These are phyloP conservation scores for Eupithecia tripunctaria DNA, from an alignment of 2,888 invertebrate species.

Conservation along the genomic window DNA sequence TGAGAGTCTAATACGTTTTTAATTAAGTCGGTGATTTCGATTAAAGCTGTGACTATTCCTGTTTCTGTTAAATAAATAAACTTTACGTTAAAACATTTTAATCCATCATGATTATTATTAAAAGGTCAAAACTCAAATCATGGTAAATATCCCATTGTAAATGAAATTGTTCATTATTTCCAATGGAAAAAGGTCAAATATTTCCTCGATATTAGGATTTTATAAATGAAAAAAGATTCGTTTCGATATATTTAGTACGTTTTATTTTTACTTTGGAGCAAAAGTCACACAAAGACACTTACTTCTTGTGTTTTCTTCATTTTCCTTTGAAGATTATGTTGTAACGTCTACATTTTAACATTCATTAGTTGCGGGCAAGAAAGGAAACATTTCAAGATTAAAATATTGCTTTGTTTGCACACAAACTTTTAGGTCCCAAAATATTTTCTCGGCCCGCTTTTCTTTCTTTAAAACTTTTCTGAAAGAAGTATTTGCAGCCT, in stretches of 20 bases:
- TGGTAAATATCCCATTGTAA: too few relatives aligned
- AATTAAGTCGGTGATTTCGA: background rate
- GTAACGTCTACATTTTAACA: background rate
- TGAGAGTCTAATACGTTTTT: background rate
- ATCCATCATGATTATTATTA: too few relatives aligned
- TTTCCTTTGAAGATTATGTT: background rate
- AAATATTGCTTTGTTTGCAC: constrained; percentile 7
- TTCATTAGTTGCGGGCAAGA: background rate
- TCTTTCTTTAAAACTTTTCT: constrained; percentile 41
- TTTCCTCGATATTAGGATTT: background rate
- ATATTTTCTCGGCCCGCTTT: constrained; percentile 30
- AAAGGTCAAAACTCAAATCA: too few relatives aligned
- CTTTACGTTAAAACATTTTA: too few relatives aligned
- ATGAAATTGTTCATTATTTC: background rate
- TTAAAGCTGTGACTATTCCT: background rate
- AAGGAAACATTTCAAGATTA: background rate
- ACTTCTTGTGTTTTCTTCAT: background rate
- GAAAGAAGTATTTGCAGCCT: constrained; percentile 34
- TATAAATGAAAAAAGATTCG: accelerated
- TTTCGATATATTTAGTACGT: background rate
- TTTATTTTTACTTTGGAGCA: background rate
- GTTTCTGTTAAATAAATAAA: too few relatives aligned
- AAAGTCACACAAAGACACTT: background rate
- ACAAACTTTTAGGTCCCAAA: constrained; percentile 15
- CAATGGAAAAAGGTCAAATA: background rate